Percentiles rank a stretch among this genome's conserved stretches.
These are phyloP conservation scores for Buceros bicornis DNA, from an alignment of 2,797 vertebrate genomes.

Conservation along the genomic window DNA sequence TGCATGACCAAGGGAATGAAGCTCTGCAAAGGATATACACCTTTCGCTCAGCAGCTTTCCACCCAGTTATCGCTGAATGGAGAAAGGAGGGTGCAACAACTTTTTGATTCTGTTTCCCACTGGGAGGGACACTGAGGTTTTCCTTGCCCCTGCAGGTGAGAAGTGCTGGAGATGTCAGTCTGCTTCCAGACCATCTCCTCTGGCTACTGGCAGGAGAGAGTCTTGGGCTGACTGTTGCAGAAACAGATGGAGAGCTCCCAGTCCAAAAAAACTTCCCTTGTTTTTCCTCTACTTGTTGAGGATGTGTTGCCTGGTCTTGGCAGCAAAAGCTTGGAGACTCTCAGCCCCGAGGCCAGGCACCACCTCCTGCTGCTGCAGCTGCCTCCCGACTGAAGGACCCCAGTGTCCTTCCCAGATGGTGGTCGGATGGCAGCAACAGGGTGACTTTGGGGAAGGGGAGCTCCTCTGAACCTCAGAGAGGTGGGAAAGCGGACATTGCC, in stretches of 20 bases:
- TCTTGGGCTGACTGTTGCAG: not conserved
- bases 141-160: not conserved
- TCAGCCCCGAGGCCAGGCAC: not conserved
- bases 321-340: not conserved
- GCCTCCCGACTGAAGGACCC: accelerated
- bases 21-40: not conserved
- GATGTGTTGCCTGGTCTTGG: not conserved
- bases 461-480: not conserved
- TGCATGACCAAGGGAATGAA: not conserved
- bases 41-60: not conserved
- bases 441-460: not conserved
- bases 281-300: not conserved
- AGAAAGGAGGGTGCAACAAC: not conserved
- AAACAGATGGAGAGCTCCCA: not conserved
- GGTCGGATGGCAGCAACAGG: accelerated
- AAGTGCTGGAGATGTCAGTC: not conserved
- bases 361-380: not conserved
- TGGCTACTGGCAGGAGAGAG: not conserved
- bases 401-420: accelerated
- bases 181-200: not conserved
- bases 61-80: accelerated
- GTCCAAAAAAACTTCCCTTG: not conserved
- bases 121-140: not conserved
- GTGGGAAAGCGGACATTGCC: accelerated
- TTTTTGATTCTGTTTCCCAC: not conserved